phyloP scores from a whole-genome alignment of 2,888 invertebrate genomes.

The Clepsis dumicolana region DNA sequence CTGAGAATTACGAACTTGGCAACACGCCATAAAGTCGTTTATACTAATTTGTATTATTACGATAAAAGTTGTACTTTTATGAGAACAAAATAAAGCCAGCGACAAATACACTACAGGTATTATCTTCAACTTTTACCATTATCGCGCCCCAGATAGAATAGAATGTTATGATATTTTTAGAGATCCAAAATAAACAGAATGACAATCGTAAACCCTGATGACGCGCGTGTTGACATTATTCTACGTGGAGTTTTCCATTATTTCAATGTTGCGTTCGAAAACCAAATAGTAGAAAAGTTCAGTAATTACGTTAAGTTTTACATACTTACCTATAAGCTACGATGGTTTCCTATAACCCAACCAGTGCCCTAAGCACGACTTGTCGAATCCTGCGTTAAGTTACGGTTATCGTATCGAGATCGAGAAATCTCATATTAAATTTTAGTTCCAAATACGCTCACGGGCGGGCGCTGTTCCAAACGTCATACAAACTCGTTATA shows the following conservation, averaged over 20 bases:
- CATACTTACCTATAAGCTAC: constrained; percentile 22
- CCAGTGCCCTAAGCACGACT: no score
- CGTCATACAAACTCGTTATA: no score
- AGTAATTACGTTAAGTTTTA: neutral
- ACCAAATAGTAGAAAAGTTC: neutral
- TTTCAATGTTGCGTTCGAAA: constrained; percentile 14
- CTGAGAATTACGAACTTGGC: constrained; percentile 46
- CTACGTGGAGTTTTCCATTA: constrained; percentile 8
- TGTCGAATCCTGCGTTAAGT: no score
- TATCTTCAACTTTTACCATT: constrained; percentile 13
- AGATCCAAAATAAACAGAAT: constrained; percentile 37
- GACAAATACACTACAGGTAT: constrained; percentile 4
- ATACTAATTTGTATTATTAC: constrained; percentile 52
- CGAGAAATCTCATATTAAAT: no score
- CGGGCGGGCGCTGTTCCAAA: no score
- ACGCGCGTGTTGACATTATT: constrained; percentile 32
- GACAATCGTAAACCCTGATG: constrained; percentile 39
- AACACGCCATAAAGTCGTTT: constrained; percentile 58
- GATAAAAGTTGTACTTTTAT: constrained; percentile 15
- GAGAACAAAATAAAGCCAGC: neutral
- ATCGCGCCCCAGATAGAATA: constrained; percentile 16
- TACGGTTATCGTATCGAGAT: no score
- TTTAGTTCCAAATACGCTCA: no score
- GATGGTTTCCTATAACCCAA: constrained; percentile 25
- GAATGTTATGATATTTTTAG: neutral